Evolutionary conservation across 92 coral and sea anemone genomes (phyloP), one percentile per base, ranked within the genome.

Genomic region (Chrysogorgia sp.): DNA sequence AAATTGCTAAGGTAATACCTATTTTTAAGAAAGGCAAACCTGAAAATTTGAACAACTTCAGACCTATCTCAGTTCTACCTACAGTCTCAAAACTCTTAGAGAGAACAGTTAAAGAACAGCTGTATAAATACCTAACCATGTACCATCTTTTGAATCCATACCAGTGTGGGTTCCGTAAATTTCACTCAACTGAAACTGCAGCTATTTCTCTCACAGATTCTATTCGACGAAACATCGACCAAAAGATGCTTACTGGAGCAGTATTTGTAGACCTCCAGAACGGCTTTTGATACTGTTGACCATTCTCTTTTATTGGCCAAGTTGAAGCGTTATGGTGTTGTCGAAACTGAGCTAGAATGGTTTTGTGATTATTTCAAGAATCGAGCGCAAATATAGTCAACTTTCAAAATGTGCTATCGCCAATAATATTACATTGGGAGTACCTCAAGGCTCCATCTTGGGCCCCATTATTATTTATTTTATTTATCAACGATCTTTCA

Each of bases 261-360:
- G 77, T 71, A 2, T 82, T 82, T 22, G 45, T 58, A 26, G 71
- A 59, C 48, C 47, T 82, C 22, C 83, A 55, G 45, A 63, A 72
- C 6, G 7, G 35, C 79, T 22, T 63, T 78, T 82, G 75, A 82
- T 28, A 72, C 59, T 20, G 60, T 72, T 55, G 70, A 78, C 75
- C 76, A 78, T 34, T n/a, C 28, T 33, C 17, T 78, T 28, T 59
- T 78, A 28, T 47, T 78, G 56, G 41, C 31, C 58, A 41, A 63
- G 74, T 21, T 63, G 40, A 55, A 48, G 41, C 52, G 63, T 30
- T 49, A 37, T 29, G 83, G 76, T 25, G 58, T 78, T 29, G 34
- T 28, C 15, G 23, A 78, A 47, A 41, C 61, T 9, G 83, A 64
- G 43, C 37, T 61, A 47, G 41, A 60, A 29, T 77, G 75, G 76